Conservation (phyloP, 2,888 invertebrate species). For the Rhogogaster chlorosoma region DNA sequence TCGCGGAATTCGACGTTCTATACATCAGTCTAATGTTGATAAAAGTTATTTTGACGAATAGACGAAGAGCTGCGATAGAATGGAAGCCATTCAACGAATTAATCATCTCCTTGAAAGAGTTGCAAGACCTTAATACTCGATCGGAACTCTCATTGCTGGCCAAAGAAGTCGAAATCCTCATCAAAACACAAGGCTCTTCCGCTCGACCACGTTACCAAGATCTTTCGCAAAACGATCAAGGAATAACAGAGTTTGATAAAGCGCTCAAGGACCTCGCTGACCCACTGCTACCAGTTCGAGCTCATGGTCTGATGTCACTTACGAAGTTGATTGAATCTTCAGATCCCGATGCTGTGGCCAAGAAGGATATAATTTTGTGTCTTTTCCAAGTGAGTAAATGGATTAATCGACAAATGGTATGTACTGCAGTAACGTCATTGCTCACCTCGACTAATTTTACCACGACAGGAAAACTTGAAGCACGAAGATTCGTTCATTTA, state of each 20-base stretch:
- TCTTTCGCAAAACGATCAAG: conserved; percentile 63
- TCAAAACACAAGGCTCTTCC: conserved; percentile 69
- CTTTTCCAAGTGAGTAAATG: conserved; percentile 84
- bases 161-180: conserved; percentile 70
- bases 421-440: background rate
- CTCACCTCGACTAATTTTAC: background rate
- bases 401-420: conserved; percentile 36
- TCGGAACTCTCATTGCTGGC: conserved; percentile 64
- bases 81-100: conserved; percentile 72
- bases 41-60: conserved; percentile 72
- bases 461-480: conserved; percentile 84
- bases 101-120: conserved; percentile 66
- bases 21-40: conserved; percentile 75
- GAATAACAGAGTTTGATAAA: conserved; percentile 79
- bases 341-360: conserved; percentile 83
- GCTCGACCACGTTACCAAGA: conserved; percentile 65
- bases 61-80: conserved; percentile 59
- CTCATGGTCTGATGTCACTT: conserved; percentile 88
- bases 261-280: conserved; percentile 86
- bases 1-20: conserved; percentile 65
- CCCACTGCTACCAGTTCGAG: conserved; percentile 87
- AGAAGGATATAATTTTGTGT: conserved; percentile 84
- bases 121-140: conserved; percentile 58
- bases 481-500: conserved; percentile 92
- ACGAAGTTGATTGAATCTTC: conserved; percentile 85